Conservation (phyloP, 2,888 invertebrate species). For the Patella depressa region DNA sequence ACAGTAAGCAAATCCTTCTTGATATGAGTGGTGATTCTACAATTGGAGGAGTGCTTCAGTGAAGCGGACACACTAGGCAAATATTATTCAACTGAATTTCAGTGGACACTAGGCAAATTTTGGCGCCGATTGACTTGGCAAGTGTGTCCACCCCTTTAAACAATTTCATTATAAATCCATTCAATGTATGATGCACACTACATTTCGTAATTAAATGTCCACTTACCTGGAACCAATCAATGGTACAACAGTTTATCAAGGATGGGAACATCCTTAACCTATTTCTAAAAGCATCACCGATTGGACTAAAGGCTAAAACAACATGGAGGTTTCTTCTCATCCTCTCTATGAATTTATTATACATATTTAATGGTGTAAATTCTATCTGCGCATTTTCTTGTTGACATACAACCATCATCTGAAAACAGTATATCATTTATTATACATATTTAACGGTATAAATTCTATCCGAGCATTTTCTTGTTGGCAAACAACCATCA, state of each 20-base stretch:
- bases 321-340: slow-evolving; percentile 68
- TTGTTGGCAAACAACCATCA: slow-evolving; percentile 65
- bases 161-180: too few relatives aligned
- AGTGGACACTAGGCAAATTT: too few relatives aligned
- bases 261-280: slow-evolving; percentile 71
- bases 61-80: too few relatives aligned
- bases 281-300: slow-evolving; percentile 70
- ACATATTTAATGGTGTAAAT: slow-evolving; percentile 69
- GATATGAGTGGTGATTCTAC: too few relatives aligned
- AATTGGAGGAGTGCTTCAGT: too few relatives aligned
- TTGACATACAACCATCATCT: slow-evolving; percentile 68
- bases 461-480: slow-evolving; percentile 65
- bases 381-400: slow-evolving; percentile 65
- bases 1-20: too few relatives aligned
- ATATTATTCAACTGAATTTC: too few relatives aligned
- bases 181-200: too few relatives aligned
- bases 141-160: too few relatives aligned
- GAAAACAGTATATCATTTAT: slow-evolving; percentile 30
- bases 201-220: too few relatives aligned
- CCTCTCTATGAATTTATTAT: slow-evolving; percentile 70
- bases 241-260: slow-evolving; percentile 71
- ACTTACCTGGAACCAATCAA: slow-evolving; percentile 71
- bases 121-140: too few relatives aligned
- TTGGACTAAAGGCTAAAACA: slow-evolving; percentile 70
- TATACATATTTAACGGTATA: slow-evolving; percentile 70